Conservation (phyloP, 2,113 vertebrate genomes). For the Crotophaga sulcirostris region DNA sequence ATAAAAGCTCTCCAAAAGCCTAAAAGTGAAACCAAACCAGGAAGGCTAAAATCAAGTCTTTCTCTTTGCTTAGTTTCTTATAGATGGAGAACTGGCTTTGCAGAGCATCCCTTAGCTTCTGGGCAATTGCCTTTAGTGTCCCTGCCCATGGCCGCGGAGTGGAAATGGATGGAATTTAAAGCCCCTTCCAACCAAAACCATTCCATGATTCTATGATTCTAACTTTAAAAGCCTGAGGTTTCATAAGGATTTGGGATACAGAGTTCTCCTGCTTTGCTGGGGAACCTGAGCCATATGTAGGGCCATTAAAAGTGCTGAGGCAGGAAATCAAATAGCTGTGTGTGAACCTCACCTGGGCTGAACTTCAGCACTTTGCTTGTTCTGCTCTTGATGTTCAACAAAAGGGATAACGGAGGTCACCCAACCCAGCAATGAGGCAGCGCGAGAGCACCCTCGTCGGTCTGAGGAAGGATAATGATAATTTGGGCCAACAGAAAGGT, state of each 20-base stretch:
- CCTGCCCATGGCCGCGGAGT: no score
- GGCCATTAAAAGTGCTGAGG: not conserved
- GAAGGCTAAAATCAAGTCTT: not conserved
- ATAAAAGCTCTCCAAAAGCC: not conserved
- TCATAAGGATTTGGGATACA: not conserved
- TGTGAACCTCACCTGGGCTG: not conserved
- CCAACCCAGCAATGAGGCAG: not conserved
- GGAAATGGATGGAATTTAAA: no score
- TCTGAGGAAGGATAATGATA: not conserved
- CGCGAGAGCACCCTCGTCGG: fast-evolving
- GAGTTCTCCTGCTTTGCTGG: not conserved
- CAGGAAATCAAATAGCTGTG: not conserved
- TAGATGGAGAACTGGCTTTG: not conserved
- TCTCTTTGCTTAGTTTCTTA: not conserved
- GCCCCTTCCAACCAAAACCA: no score
- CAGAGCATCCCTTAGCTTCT: not conserved
- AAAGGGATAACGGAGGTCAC: not conserved
- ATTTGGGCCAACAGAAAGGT: not conserved
- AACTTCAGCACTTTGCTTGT: not conserved
- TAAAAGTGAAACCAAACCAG: not conserved
- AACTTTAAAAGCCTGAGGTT: not conserved
- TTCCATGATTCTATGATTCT: no score
- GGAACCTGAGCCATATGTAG: fast-evolving
- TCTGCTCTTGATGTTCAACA: not conserved
- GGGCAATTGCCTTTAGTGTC: not conserved